Percentiles rank a stretch among this genome's conserved stretches.
phyloP scores from a whole-genome alignment of 2,888 invertebrate genomes.

The Caenorhabditis sp. region DNA sequence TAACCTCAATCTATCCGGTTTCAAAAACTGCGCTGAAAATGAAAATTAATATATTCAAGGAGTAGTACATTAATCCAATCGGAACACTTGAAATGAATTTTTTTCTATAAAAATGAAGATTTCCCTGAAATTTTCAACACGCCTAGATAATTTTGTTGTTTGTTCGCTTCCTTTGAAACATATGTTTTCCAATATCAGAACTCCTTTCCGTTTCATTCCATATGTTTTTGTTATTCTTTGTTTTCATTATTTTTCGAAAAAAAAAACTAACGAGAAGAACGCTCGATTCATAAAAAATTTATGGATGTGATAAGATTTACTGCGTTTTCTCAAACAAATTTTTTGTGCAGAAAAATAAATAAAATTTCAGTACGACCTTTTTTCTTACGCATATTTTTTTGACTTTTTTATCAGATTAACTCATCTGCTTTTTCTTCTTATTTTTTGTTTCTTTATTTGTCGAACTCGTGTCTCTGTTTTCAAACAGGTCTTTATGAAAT shows the following conservation, averaged over 20 bases:
- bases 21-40: too few species aligned
- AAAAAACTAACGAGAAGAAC: not conserved
- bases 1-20: too few species aligned
- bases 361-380: too few species aligned
- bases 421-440: conserved; percentile 12
- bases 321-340: not conserved
- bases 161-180: not conserved
- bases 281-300: not conserved
- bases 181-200: not conserved
- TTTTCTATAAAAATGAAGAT: too few species aligned
- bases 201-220: not conserved
- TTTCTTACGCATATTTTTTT: not conserved
- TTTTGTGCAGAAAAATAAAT: not conserved
- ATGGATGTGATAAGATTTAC: not conserved
- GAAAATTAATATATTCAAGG: too few species aligned
- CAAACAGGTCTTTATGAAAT: not conserved
- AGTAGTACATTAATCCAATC: too few species aligned
- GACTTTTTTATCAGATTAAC: conserved; percentile 39
- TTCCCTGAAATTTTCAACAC: too few species aligned
- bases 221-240: not conserved
- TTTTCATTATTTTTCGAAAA: not conserved
- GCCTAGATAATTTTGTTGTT: not conserved
- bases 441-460: not conserved
- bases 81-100: too few species aligned
- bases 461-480: not conserved